Conservation (phyloP, 2,797 vertebrate species). For the Muraenolepis orangiensis region DNA sequence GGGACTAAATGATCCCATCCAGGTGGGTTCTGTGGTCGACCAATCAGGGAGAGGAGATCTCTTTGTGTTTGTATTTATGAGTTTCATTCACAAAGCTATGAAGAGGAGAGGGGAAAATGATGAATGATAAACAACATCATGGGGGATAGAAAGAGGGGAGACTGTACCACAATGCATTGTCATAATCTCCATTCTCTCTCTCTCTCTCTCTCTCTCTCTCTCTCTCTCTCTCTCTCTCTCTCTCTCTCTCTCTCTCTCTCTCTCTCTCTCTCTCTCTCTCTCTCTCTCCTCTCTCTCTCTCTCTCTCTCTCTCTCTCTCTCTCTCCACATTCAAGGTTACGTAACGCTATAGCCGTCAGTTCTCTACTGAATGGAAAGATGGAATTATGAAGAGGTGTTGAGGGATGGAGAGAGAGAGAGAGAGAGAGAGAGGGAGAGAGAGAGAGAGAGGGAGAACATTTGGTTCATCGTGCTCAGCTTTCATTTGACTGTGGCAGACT, state of each 20-base stretch:
- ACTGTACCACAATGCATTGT: conserved; percentile 20
- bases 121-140: background rate
- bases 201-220: background rate
- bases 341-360: conserved; percentile 14
- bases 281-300: background rate
- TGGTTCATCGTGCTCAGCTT: conserved; percentile 56
- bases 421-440: background rate
- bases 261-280: background rate
- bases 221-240: background rate
- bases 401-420: background rate
- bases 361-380: conserved; percentile 20
- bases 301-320: conserved; percentile 19
- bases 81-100: background rate
- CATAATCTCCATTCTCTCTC: background rate
- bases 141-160: conserved; percentile 7
- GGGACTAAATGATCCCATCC: background rate
- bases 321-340: conserved; percentile 9
- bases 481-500: conserved; percentile 70
- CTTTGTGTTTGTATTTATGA: background rate
- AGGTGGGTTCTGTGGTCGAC: background rate
- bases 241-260: conserved; percentile 20
- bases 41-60: background rate
- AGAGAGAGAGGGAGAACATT: conserved; percentile 20
- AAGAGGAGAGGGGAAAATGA: background rate
- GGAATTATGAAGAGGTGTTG: conserved; percentile 24